phyloP scores from a whole-genome alignment of 2,797 vertebrate species.

The Pseudochaenichthys georgianus region DNA sequence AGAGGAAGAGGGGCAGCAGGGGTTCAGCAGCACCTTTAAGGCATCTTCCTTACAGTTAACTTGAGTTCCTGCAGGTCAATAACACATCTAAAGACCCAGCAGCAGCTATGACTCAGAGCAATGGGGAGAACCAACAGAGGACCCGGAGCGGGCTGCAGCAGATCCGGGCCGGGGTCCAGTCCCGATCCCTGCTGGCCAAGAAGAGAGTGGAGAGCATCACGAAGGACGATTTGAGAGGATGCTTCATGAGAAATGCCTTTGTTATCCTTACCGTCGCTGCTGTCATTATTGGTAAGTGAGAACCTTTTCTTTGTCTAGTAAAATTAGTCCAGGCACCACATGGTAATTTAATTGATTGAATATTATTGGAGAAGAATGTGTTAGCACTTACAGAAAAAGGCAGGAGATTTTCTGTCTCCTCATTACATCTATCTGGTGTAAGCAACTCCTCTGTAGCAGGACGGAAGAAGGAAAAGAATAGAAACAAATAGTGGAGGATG shows the following conservation, averaged over 20 bases:
- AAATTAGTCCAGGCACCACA: neutral
- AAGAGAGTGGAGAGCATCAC: conserved; percentile 91
- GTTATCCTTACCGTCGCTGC: conserved; percentile 92
- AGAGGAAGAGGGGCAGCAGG: conserved; percentile 2
- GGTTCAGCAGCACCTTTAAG: neutral
- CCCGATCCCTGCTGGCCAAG: conserved; percentile 88
- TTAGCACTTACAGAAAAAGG: conserved; percentile 17
- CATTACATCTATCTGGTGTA: conserved; percentile 29
- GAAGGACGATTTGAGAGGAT: conserved; percentile 89
- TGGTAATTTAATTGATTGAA: neutral
- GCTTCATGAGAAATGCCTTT: conserved; percentile 91
- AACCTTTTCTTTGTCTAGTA: neutral
- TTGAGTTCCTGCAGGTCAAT: neutral
- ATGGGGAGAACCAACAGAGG: conserved; percentile 87
- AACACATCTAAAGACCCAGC: conserved; percentile 21
- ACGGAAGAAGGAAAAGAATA: conserved; percentile 37
- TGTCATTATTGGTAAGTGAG: conserved; percentile 92
- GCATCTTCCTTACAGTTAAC: neutral
- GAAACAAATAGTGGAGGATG: conserved; percentile 33
- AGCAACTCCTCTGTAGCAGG: conserved; percentile 4
- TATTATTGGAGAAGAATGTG: neutral
- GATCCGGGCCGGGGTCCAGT: conserved; percentile 89
- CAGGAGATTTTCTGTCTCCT: conserved; percentile 22
- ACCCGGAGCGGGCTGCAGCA: conserved; percentile 86
- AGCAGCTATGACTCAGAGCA: conserved; percentile 89